Conservation (phyloP, 2,797 vertebrate species). For the Hypotaenidia philippensis region DNA sequence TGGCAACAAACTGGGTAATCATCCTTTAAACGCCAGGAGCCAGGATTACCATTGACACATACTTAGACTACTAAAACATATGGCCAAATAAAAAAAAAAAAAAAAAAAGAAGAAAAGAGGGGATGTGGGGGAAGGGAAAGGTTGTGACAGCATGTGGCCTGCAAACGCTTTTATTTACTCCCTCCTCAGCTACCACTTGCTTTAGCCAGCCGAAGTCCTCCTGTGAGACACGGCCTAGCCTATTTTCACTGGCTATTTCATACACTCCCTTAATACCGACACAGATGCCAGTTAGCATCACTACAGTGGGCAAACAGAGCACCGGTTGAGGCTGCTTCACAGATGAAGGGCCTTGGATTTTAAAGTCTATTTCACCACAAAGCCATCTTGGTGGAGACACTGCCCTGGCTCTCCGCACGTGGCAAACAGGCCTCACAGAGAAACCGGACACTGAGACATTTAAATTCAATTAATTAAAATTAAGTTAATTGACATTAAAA, state of each 20-base stretch:
- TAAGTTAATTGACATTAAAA: neutral
- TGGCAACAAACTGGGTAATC: constrained; percentile 8
- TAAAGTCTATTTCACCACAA: neutral
- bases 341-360: neutral
- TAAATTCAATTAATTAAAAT: neutral
- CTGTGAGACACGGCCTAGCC: neutral
- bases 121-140: neutral
- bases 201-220: neutral
- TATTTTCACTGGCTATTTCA: neutral
- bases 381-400: rapidly evolving
- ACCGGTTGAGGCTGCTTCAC: rapidly evolving
- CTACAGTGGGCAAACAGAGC: neutral
- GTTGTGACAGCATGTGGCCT: constrained; percentile 25
- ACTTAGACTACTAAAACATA: constrained; percentile 65
- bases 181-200: neutral
- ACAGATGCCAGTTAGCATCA: neutral
- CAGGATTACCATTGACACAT: constrained; percentile 37
- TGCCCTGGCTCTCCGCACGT: rapidly evolving
- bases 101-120: rapidly evolving
- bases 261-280: neutral
- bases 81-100: constrained; percentile 18
- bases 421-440: neutral
- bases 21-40: neutral
- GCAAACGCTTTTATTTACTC: constrained; percentile 15
- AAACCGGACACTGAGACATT: neutral